Evolutionary conservation across 37 sponge, comb jelly and placozoan species (phyloP).

Genomic region (Agelas oroides): DNA sequence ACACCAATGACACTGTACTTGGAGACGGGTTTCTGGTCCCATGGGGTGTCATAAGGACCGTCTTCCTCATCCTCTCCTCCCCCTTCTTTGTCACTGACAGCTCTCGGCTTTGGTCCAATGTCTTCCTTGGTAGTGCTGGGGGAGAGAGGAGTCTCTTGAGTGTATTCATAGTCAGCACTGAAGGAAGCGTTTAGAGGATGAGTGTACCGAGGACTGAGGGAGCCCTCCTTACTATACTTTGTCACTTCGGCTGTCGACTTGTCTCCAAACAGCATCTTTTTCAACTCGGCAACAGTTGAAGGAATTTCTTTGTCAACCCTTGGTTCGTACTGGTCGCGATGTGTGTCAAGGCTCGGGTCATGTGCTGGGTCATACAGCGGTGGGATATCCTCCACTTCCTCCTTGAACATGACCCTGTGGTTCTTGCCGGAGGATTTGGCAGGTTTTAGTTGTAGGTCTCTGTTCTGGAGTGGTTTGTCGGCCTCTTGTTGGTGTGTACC

Average conservation of each 20-base stretch:
- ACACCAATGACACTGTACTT: slow-evolving; percentile 24
- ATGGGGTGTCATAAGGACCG: slow-evolving; percentile 38
- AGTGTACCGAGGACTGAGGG: slow-evolving; percentile 32
- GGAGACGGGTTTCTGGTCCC: slow-evolving; percentile 28
- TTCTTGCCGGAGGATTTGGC: neutral
- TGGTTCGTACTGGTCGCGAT: neutral
- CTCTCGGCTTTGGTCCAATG: too few relatives aligned
- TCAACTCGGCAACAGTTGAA: slow-evolving; percentile 40
- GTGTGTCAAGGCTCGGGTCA: neutral
- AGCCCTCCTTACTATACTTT: slow-evolving; percentile 29
- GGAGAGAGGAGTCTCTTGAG: neutral
- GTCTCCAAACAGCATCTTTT: slow-evolving; percentile 56
- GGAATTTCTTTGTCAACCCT: slow-evolving; percentile 12
- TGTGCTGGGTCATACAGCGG: slow-evolving; percentile 4
- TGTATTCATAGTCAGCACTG: neutral
- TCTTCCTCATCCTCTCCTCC: neutral
- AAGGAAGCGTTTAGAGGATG: slow-evolving; percentile 22
- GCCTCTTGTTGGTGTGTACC: too few relatives aligned
- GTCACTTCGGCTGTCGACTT: neutral
- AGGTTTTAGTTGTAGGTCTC: too few relatives aligned
- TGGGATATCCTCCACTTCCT: slow-evolving; percentile 36
- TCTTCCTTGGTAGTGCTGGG: slow-evolving; percentile 18
- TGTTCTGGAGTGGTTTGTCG: too few relatives aligned
- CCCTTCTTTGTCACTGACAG: neutral
- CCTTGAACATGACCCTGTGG: slow-evolving; percentile 59